Percentiles rank a stretch among this genome's conserved stretches.
Conservation (phyloP, 2,113 vertebrate genomes). For the Sturnus vulgaris region DNA sequence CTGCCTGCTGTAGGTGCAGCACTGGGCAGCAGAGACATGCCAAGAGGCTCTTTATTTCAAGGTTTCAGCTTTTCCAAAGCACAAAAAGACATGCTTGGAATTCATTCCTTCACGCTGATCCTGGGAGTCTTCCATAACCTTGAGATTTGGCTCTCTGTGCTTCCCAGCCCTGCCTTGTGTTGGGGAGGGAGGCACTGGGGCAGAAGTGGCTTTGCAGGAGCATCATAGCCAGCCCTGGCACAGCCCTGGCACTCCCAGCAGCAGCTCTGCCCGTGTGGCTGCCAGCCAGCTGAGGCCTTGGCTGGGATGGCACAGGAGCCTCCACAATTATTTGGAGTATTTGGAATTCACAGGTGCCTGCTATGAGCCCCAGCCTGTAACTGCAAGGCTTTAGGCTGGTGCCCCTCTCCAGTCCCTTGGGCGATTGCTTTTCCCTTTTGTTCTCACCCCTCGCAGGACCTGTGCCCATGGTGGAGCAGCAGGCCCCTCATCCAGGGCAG, state of each 20-base stretch:
- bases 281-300: neutral
- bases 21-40: neutral
- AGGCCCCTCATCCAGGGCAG: neutral
- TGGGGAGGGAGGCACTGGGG: fast-evolving
- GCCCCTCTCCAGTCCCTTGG: neutral
- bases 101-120: neutral
- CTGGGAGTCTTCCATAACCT: slow-evolving; percentile 39
- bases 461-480: neutral
- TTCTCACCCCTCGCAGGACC: neutral
- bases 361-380: neutral
- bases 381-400: neutral
- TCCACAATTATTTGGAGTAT: neutral
- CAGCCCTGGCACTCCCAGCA: neutral
- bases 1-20: neutral
- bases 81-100: neutral
- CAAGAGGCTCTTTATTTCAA: neutral
- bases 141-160: neutral
- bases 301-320: neutral
- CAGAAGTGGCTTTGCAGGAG: neutral
- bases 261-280: neutral
- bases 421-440: neutral
- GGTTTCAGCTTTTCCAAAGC: neutral
- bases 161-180: fast-evolving
- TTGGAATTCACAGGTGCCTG: neutral
- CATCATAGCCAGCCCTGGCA: neutral